Evolutionary conservation across 2,888 invertebrate genomes (phyloP).

Genomic region (Cantharis flavilabris): DNA sequence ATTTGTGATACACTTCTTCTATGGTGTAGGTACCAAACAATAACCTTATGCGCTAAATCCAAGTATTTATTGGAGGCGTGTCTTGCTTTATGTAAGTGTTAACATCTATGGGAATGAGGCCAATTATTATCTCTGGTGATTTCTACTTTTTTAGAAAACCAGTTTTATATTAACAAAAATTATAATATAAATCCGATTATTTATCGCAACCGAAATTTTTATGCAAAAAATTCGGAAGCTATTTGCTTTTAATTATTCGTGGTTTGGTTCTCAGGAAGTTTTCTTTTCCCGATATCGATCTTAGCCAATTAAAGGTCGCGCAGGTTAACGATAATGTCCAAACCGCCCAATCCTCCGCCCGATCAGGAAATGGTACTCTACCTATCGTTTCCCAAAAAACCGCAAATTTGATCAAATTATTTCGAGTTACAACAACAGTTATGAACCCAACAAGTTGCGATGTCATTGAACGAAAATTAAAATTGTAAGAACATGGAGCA

Average conservation of each 20-base stretch:
- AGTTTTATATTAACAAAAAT: conserved; percentile 1
- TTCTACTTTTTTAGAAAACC: conserved; percentile 24
- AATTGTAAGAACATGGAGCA: conserved; percentile 1
- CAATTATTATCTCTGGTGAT: conserved; percentile 33
- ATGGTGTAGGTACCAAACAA: not conserved
- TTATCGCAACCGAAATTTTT: not conserved
- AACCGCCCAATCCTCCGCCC: not conserved
- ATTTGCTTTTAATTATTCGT: not conserved
- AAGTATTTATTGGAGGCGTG: conserved; percentile 7
- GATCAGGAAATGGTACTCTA: not conserved
- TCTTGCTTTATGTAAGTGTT: conserved; percentile 9
- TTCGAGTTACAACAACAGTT: not conserved
- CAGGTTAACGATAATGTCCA: not conserved
- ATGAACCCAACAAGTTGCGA: not conserved
- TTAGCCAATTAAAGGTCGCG: not conserved
- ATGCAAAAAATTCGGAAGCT: not conserved
- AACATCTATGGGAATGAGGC: conserved; percentile 36
- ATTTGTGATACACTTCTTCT: not conserved
- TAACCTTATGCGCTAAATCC: not conserved
- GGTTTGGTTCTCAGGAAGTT: not conserved
- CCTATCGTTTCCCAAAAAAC: not conserved
- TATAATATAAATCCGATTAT: conserved; percentile 5
- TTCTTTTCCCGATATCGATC: not conserved
- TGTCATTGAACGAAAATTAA: conserved; percentile 11
- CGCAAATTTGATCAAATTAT: not conserved